These are phyloP conservation scores for Leptobrachium ailaonicum DNA, from an alignment of 2,113 vertebrate species.

Conservation along the genomic window DNA sequence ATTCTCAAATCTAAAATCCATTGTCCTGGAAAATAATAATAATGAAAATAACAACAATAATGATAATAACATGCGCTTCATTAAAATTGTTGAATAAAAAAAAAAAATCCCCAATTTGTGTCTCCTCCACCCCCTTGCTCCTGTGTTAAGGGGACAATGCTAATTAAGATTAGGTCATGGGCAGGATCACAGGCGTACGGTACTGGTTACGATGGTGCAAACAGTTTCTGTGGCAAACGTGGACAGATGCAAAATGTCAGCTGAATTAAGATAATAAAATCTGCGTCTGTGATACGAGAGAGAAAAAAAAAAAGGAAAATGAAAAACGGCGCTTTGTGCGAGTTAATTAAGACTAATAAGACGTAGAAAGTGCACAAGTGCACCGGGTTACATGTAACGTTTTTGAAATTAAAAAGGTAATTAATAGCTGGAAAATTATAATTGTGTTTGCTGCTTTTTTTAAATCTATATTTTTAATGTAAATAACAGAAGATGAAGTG, in stretches of 20 bases:
- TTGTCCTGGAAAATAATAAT: too few relatives aligned
- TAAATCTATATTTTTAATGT: neutral
- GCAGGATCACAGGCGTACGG: conserved; percentile 59
- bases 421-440: conserved; percentile 17
- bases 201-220: conserved; percentile 68
- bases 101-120: too few relatives aligned
- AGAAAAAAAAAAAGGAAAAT: conserved; percentile 56
- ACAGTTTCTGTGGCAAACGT: conserved; percentile 63
- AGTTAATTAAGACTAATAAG: conserved; percentile 74
- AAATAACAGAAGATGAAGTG: conserved; percentile 12
- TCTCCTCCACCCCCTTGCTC: too few relatives aligned
- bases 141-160: conserved; percentile 67
- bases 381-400: conserved; percentile 65
- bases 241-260: conserved; percentile 60
- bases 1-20: too few relatives aligned
- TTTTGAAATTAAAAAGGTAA: conserved; percentile 58
- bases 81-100: too few relatives aligned
- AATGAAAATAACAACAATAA: too few relatives aligned
- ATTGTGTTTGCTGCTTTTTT: neutral
- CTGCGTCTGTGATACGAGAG: conserved; percentile 64
- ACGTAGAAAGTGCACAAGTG: conserved; percentile 68
- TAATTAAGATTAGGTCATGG: conserved; percentile 71
- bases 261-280: conserved; percentile 74
- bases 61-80: too few relatives aligned
- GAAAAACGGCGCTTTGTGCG: conserved; percentile 67